phyloP scores from a whole-genome alignment of 2,113 vertebrate species.

The Trochalopteron elliotii region DNA sequence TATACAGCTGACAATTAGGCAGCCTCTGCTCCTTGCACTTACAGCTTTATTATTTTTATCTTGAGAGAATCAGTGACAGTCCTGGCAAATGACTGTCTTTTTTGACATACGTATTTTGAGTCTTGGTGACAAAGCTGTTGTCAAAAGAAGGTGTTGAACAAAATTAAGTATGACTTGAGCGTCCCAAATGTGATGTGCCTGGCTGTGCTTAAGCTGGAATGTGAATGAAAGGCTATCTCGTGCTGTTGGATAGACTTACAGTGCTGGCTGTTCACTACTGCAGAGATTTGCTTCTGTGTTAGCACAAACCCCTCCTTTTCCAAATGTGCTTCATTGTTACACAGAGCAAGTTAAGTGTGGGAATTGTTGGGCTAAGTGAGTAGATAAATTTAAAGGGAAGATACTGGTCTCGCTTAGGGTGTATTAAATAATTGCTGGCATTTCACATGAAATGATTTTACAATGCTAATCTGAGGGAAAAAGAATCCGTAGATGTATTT shows the following conservation, averaged over 20 bases:
- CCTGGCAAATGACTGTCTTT: slow-evolving; percentile 5
- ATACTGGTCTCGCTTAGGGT: not conserved
- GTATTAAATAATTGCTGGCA: slow-evolving; percentile 1
- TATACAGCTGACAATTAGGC: slow-evolving; percentile 12
- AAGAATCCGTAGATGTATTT: not conserved
- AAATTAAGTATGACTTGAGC: slow-evolving; percentile 17
- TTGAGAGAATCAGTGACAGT: slow-evolving; percentile 1
- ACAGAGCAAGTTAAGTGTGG: not conserved
- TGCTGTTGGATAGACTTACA: slow-evolving; percentile 1
- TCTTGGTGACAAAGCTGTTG: slow-evolving; percentile 24
- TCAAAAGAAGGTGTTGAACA: slow-evolving; percentile 22
- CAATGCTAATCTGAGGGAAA: not conserved
- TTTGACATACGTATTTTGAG: not conserved
- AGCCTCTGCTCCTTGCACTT: not conserved
- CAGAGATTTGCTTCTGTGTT: slow-evolving; percentile 27
- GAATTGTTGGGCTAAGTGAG: not conserved
- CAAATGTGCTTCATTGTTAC: not conserved
- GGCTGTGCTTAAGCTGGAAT: not conserved
- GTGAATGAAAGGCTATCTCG: not conserved
- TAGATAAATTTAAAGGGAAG: not conserved
- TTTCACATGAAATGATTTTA: not conserved
- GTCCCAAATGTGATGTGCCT: not conserved
- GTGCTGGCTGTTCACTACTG: not conserved
- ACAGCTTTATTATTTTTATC: slow-evolving; percentile 9
- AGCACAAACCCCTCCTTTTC: not conserved